A percentile compares a stretch with the other conserved stretches of the same genome.
Evolutionary conservation across 2,888 invertebrate species (phyloP).

Genomic region (Boloria euphrosyne): DNA sequence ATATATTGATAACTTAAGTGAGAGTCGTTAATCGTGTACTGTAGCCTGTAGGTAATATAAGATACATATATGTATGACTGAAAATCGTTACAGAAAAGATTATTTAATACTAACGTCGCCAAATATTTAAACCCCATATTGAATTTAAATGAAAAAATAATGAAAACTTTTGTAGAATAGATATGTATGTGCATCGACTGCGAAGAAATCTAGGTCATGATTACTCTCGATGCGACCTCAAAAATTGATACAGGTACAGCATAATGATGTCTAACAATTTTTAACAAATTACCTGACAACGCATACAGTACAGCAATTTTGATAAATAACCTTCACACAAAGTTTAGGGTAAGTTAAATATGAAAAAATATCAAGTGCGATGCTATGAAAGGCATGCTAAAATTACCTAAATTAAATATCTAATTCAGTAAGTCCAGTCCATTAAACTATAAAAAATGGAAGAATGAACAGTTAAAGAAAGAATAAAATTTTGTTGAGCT

Average conservation of each 20-base stretch:
- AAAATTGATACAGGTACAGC: constrained; percentile 7
- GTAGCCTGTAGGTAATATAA: too few species aligned
- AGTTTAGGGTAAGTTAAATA: too few species aligned
- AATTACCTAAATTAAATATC: constrained; percentile 52
- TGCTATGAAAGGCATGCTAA: constrained; percentile 26
- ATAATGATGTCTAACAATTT: constrained; percentile 10
- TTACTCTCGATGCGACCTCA: constrained; percentile 16
- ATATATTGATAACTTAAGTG: too few species aligned
- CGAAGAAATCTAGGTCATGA: constrained; percentile 20
- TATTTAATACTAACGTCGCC: not conserved
- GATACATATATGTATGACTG: too few species aligned
- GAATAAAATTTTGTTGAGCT: constrained; percentile 78
- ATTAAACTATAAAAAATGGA: constrained; percentile 60
- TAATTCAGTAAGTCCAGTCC: constrained; percentile 54
- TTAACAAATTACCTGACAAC: constrained; percentile 10
- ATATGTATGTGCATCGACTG: constrained; percentile 10
- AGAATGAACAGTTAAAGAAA: constrained; percentile 73
- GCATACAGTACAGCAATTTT: not conserved
- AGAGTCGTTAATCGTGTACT: too few species aligned
- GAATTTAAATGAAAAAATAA: constrained; percentile 4
- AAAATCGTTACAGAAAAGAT: too few species aligned
- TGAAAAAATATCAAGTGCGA: not conserved
- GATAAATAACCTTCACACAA: not conserved
- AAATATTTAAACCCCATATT: not conserved
- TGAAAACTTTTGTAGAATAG: constrained; percentile 14